Evolutionary conservation across 1,140 invertebrate genomes (phyloP).

Genomic region (Nylanderia fulva): DNA sequence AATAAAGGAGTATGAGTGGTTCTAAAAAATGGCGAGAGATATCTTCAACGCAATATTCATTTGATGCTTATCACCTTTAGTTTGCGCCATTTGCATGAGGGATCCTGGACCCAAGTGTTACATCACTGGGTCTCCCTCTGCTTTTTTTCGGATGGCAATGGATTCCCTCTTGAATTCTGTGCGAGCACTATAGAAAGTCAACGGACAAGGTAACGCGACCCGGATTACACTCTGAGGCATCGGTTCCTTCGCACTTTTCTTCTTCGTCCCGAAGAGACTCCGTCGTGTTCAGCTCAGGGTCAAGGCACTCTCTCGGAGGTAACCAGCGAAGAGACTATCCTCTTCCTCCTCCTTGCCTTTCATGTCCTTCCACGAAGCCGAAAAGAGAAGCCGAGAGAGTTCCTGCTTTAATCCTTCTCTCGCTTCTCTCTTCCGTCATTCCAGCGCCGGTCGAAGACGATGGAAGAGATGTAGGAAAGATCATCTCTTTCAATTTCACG

Average conservation of each 20-base stretch:
- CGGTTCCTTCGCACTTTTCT: slow-evolving; percentile 80
- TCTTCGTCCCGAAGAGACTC: slow-evolving; percentile 72
- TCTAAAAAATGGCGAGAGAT: not conserved
- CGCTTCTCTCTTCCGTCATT: slow-evolving; percentile 48
- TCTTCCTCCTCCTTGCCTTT: not conserved
- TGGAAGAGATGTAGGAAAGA: slow-evolving; percentile 22
- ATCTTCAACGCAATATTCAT: not conserved
- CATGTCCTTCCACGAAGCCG: slow-evolving; percentile 41
- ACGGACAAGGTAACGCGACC: slow-evolving; percentile 80
- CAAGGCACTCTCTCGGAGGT: slow-evolving; percentile 78
- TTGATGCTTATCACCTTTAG: slow-evolving; percentile 15
- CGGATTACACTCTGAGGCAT: slow-evolving; percentile 77
- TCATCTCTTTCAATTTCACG: slow-evolving; percentile 53
- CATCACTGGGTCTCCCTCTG: slow-evolving; percentile 40
- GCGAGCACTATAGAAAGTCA: slow-evolving; percentile 80
- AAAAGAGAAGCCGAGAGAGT: slow-evolving; percentile 55
- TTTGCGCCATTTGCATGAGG: slow-evolving; percentile 19
- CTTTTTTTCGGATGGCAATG: slow-evolving; percentile 58
- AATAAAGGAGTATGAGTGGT: no score
- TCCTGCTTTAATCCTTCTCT: slow-evolving; percentile 40
- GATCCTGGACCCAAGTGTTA: slow-evolving; percentile 45
- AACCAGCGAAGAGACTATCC: not conserved
- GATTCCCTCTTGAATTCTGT: slow-evolving; percentile 71
- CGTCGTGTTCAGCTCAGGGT: slow-evolving; percentile 75
- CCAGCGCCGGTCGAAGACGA: slow-evolving; percentile 31